Percentiles rank a stretch among this genome's conserved stretches.
Evolutionary conservation across 2,797 vertebrate species (phyloP).

Genomic region (Myripristis murdjan): DNA sequence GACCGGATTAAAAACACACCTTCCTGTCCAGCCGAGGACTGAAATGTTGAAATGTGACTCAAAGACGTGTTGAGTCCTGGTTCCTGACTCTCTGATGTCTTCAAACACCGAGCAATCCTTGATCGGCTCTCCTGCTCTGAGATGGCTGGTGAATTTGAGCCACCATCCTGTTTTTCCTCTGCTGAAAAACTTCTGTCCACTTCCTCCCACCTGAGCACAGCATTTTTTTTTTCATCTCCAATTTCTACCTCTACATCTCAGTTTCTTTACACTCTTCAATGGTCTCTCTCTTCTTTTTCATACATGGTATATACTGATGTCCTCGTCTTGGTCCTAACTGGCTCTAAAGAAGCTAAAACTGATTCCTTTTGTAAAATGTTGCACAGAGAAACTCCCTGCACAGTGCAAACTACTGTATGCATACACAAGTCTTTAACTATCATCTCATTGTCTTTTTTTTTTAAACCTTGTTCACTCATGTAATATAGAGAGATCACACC

Average conservation of each 20-base stretch:
- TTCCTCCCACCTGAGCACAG: slow-evolving; percentile 24
- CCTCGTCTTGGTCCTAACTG: slow-evolving; percentile 35
- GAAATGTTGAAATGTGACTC: neutral
- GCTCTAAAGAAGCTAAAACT: slow-evolving; percentile 45
- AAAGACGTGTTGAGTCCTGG: neutral
- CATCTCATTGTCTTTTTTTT: slow-evolving; percentile 68
- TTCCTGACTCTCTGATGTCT: neutral
- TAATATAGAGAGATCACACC: slow-evolving; percentile 84
- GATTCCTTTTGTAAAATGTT: slow-evolving; percentile 64
- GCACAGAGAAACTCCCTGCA: slow-evolving; percentile 79
- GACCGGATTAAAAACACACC: too few species aligned
- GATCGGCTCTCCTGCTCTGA: slow-evolving; percentile 24
- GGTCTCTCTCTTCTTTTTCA: slow-evolving; percentile 29
- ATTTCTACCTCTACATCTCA: slow-evolving; percentile 71
- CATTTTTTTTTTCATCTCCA: slow-evolving; percentile 53
- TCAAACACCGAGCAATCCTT: neutral
- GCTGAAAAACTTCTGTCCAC: neutral
- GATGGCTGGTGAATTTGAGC: slow-evolving; percentile 18
- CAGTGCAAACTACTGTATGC: slow-evolving; percentile 86
- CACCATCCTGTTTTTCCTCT: slow-evolving; percentile 2
- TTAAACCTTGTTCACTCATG: slow-evolving; percentile 71
- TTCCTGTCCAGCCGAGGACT: too few species aligned
- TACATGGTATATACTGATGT: slow-evolving; percentile 44
- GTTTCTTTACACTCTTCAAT: slow-evolving; percentile 42
- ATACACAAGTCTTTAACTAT: slow-evolving; percentile 73